Evolutionary conservation across 2,888 invertebrate genomes (phyloP).

Genomic region (Lottia scabra): DNA sequence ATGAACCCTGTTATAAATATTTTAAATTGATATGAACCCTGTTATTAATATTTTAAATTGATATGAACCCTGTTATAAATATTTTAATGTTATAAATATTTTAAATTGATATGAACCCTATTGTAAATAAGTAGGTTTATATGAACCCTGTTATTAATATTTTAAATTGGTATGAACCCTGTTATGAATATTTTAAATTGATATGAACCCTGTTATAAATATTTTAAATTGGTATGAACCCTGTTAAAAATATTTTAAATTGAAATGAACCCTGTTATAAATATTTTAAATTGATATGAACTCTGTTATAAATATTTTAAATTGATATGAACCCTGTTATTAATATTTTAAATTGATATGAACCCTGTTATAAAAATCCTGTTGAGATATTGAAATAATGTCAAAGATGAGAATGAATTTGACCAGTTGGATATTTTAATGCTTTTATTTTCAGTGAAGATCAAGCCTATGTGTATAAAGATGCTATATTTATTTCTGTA

Average conservation of each 20-base stretch:
- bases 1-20: conserved; percentile 34
- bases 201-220: no score
- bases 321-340: neutral
- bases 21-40: conserved; percentile 87
- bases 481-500: conserved; percentile 88
- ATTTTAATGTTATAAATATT: conserved; percentile 78
- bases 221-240: neutral
- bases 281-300: conserved; percentile 82
- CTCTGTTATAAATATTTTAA: conserved; percentile 78
- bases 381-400: no score
- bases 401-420: neutral
- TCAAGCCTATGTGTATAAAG: conserved; percentile 75
- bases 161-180: no score
- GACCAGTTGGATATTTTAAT: neutral
- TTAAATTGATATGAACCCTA: conserved; percentile 86
- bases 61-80: neutral
- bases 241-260: no score
- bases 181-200: neutral
- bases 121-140: conserved; percentile 74
- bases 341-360: neutral
- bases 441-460: conserved; percentile 13
- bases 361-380: neutral
- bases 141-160: neutral
- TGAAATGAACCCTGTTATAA: no score
- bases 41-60: conserved; percentile 75